phyloP scores from a whole-genome alignment of 2,113 vertebrate genomes.

The Rhabdornis inornatus region DNA sequence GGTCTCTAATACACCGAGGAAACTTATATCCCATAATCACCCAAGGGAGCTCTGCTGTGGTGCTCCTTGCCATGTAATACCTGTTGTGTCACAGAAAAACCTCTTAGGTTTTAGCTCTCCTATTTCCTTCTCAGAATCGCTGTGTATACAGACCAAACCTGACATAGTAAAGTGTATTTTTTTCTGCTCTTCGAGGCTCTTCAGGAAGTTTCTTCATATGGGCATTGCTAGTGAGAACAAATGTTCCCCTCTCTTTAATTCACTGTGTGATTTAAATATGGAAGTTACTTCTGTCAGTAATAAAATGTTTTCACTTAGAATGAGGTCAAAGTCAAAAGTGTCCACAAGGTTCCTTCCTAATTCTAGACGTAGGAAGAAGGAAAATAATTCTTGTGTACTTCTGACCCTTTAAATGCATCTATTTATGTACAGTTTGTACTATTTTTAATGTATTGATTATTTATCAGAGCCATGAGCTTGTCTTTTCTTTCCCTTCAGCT shows the following conservation, averaged over 20 bases:
- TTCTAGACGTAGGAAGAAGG: background rate
- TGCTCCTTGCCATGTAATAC: background rate
- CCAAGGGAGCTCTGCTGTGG: background rate
- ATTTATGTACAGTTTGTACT: background rate
- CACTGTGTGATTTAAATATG: background rate
- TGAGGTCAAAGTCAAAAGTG: background rate
- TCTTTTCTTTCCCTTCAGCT: background rate
- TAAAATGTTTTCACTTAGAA: background rate
- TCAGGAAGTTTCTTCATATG: background rate
- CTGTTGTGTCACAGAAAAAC: background rate
- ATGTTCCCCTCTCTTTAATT: background rate
- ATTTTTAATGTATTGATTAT: background rate
- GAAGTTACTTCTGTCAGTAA: background rate
- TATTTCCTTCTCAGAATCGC: background rate
- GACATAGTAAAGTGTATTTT: background rate
- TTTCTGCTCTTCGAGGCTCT: background rate
- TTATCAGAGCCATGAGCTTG: background rate
- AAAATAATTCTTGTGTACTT: background rate
- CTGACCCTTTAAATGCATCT: background rate
- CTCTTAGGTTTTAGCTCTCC: background rate
- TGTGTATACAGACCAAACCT: background rate
- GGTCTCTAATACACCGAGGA: background rate
- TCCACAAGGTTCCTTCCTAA: background rate
- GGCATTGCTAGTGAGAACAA: background rate
- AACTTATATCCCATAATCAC: background rate